Evolutionary conservation across 2,113 vertebrate species (phyloP).

Genomic region (Struthio camelus): DNA sequence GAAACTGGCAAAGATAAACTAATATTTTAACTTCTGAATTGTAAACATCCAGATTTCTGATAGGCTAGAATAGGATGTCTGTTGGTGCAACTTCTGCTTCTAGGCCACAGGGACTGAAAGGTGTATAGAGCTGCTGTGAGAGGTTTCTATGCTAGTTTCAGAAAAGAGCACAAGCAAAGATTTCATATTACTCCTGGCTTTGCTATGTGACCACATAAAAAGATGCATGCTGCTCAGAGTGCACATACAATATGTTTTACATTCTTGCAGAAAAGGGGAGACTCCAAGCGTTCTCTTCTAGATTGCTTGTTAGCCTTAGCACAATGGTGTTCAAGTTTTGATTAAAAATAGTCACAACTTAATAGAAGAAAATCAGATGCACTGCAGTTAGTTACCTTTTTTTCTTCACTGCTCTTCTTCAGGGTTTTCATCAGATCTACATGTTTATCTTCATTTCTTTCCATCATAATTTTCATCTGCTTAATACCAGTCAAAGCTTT

Average conservation of each 20-base stretch:
- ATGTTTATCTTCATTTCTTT: slow-evolving; percentile 87
- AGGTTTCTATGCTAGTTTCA: not conserved
- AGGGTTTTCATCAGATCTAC: slow-evolving; percentile 85
- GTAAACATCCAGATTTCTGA: not conserved
- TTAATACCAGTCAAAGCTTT: slow-evolving; percentile 87
- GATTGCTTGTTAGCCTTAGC: not conserved
- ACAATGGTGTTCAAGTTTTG: not conserved
- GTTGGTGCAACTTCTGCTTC: not conserved
- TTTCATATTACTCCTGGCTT: not conserved
- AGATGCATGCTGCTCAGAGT: not conserved
- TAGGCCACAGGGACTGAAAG: not conserved
- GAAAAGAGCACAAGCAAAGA: not conserved
- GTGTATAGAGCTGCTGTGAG: not conserved
- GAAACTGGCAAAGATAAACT: not conserved
- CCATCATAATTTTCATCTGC: slow-evolving; percentile 90
- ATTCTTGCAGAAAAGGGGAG: not conserved
- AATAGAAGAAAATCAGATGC: not conserved
- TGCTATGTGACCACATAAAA: not conserved
- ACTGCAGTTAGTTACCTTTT: slow-evolving; percentile 78
- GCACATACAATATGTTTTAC: not conserved
- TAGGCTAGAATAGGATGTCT: not conserved
- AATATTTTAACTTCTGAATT: not conserved
- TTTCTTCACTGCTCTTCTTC: slow-evolving; percentile 85
- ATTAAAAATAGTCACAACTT: not conserved
- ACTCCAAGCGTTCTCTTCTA: not conserved